phyloP scores from a whole-genome alignment of 2,113 vertebrate genomes.

The Calidris pygmaea region DNA sequence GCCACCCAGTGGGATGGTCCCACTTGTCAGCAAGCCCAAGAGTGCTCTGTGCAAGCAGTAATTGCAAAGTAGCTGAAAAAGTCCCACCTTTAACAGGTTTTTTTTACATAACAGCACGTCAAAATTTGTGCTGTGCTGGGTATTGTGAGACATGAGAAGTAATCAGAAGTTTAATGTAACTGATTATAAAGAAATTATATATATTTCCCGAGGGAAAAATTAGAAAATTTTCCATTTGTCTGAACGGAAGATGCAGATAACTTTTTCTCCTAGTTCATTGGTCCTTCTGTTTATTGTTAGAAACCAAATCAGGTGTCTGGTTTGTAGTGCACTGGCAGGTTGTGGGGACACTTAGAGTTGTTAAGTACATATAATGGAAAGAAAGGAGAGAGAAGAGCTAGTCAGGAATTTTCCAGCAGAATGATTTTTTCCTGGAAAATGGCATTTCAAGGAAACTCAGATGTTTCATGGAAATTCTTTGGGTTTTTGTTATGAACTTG shows the following conservation, averaged over 20 bases:
- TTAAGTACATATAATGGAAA: background rate
- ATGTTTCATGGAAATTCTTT: background rate
- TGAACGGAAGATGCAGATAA: background rate
- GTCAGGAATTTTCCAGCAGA: background rate
- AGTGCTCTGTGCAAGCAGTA: background rate
- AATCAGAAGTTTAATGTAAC: background rate
- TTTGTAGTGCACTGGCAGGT: background rate
- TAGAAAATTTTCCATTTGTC: background rate
- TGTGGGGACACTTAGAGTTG: background rate
- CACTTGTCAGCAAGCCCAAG: background rate
- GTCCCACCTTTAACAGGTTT: background rate
- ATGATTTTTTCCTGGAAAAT: constrained; percentile 5
- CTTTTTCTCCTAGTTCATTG: background rate
- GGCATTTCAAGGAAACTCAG: background rate
- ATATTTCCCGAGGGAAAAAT: background rate
- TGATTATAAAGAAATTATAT: background rate
- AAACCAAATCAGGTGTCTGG: background rate
- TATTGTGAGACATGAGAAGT: background rate
- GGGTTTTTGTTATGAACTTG: background rate
- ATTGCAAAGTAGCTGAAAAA: background rate
- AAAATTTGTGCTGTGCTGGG: background rate
- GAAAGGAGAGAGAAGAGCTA: background rate
- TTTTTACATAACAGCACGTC: background rate
- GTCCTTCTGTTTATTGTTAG: background rate
- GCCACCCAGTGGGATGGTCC: rapidly evolving